These are phyloP conservation scores for Dermolepida albohirtum DNA, from an alignment of 2,888 invertebrate species.

Conservation along the genomic window DNA sequence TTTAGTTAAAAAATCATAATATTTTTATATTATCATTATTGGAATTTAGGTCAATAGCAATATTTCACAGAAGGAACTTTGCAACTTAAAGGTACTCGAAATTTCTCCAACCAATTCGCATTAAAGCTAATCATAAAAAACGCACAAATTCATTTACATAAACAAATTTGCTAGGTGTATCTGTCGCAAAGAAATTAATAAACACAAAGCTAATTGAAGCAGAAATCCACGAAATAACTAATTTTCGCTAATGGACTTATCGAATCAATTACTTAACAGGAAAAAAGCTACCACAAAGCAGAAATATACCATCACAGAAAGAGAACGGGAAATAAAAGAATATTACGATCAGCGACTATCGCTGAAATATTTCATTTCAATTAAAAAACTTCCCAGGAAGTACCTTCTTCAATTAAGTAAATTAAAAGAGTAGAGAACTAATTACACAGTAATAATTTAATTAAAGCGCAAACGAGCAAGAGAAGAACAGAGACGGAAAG, in stretches of 20 bases:
- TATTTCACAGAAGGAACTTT: too few relatives aligned
- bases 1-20: too few relatives aligned
- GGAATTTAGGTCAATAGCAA: too few relatives aligned
- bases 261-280: slow-evolving; percentile 21
- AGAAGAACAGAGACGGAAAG: slow-evolving; percentile 12
- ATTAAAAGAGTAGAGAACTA: slow-evolving; percentile 27
- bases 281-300: neutral
- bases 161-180: too few relatives aligned
- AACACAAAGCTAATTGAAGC: slow-evolving; percentile 1
- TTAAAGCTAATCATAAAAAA: too few relatives aligned
- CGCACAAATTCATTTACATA: too few relatives aligned
- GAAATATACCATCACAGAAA: slow-evolving; percentile 2
- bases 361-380: slow-evolving; percentile 32
- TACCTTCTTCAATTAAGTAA: slow-evolving; percentile 33
- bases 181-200: too few relatives aligned
- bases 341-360: slow-evolving; percentile 10
- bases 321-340: neutral
- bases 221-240: slow-evolving; percentile 7
- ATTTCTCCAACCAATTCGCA: too few relatives aligned
- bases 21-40: too few relatives aligned
- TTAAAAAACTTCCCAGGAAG: slow-evolving; percentile 10
- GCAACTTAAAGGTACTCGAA: too few relatives aligned
- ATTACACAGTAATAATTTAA: slow-evolving; percentile 39
- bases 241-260: slow-evolving; percentile 21
- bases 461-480: slow-evolving; percentile 16